These are phyloP conservation scores for Hipparchia sbordonii DNA, from an alignment of 2,888 invertebrate genomes.

Conservation along the genomic window DNA sequence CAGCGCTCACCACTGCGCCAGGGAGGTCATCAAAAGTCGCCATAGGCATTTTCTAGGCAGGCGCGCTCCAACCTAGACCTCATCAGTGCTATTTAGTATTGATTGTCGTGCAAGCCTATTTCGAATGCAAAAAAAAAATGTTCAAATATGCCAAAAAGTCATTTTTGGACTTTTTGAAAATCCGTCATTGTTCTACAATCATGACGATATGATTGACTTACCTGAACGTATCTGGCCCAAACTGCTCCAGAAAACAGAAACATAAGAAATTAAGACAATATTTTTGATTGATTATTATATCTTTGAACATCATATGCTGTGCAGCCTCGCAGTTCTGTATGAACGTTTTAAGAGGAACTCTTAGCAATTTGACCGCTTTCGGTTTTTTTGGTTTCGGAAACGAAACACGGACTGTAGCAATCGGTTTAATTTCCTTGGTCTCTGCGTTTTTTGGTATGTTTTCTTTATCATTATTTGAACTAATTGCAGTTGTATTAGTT, in stretches of 20 bases:
- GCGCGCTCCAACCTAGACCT: too few species aligned
- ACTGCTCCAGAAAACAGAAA: slow-evolving; percentile 38
- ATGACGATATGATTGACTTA: neutral
- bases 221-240: neutral
- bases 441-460: neutral
- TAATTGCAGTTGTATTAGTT: neutral
- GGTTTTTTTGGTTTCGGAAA: neutral
- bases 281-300: slow-evolving; percentile 50
- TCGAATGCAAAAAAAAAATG: too few species aligned
- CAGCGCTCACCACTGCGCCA: too few species aligned
- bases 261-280: slow-evolving; percentile 44
- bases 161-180: too few species aligned
- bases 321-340: slow-evolving; percentile 32
- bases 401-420: neutral
- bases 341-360: slow-evolving; percentile 32
- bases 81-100: too few species aligned
- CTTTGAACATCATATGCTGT: slow-evolving; percentile 32
- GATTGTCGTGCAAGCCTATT: too few species aligned
- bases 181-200: too few species aligned
- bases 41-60: too few species aligned
- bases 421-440: neutral
- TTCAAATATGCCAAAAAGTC: too few species aligned
- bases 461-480: neutral
- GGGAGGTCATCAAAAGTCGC: too few species aligned
- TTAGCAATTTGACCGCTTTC: slow-evolving; percentile 23